Conservation (phyloP, 2,888 invertebrate species). For the Orchesella flavescens region DNA sequence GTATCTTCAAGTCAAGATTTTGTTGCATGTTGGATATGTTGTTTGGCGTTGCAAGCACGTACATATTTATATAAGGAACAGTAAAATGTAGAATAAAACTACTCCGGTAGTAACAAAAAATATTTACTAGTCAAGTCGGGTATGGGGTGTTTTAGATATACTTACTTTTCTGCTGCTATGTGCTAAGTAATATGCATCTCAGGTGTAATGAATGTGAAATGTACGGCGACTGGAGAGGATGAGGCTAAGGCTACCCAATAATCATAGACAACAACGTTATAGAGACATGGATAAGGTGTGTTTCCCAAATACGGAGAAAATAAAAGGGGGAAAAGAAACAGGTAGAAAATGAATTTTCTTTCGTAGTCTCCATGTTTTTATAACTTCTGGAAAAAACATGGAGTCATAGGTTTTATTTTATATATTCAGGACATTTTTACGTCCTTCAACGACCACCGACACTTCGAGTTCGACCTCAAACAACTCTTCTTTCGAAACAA, state of each 20-base stretch:
- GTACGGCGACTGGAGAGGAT: neutral
- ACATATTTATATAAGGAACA: too few species aligned
- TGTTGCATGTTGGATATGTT: too few species aligned
- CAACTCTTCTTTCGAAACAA: neutral
- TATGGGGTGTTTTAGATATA: too few species aligned
- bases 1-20: too few species aligned
- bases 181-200: neutral
- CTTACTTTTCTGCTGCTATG: too few species aligned
- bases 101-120: too few species aligned
- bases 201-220: conserved; percentile 14
- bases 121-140: too few species aligned
- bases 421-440: conserved; percentile 17
- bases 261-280: neutral
- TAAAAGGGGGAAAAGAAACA: neutral
- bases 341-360: neutral
- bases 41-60: too few species aligned
- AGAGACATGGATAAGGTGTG: conserved; percentile 30
- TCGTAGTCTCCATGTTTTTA: neutral
- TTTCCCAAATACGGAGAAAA: conserved; percentile 34
- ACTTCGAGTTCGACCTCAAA: conserved; percentile 3
- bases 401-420: neutral
- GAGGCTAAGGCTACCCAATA: conserved; percentile 16
- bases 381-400: neutral
- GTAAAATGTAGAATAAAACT: too few species aligned
- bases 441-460: conserved; percentile 39